Conservation (phyloP, 2,888 invertebrate genomes). For the Drosophila helvetica region DNA sequence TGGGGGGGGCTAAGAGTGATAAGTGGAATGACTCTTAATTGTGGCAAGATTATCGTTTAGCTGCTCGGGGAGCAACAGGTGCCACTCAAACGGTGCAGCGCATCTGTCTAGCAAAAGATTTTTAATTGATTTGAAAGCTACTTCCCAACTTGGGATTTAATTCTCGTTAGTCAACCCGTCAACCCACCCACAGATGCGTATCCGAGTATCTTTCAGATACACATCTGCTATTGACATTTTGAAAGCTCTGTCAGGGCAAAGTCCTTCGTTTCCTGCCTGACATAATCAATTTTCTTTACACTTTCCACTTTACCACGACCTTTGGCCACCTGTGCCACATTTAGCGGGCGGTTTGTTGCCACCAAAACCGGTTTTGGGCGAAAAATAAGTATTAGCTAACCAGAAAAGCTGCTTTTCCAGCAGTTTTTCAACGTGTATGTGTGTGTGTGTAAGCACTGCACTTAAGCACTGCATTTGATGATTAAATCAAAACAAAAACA, state of each 20-base stretch:
- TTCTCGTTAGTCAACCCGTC: neutral
- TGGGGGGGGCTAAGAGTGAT: constrained; percentile 26
- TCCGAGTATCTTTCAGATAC: neutral
- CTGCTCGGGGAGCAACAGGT: constrained; percentile 3
- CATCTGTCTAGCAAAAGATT: constrained; percentile 6
- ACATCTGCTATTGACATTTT: constrained; percentile 44
- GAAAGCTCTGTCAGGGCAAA: constrained; percentile 18
- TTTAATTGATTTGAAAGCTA: constrained; percentile 34
- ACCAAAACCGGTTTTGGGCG: neutral
- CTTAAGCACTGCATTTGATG: neutral
- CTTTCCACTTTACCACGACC: constrained; percentile 21
- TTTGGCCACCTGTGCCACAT: constrained; percentile 25
- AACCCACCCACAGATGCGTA: no score
- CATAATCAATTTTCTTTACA: constrained; percentile 36
- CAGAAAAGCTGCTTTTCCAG: neutral
- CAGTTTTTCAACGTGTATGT: neutral
- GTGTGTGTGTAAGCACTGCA: no score
- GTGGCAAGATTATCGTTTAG: constrained; percentile 9
- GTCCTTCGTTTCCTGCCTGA: constrained; percentile 15
- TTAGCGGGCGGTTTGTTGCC: neutral
- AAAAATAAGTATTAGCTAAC: neutral
- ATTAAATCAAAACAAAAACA: neutral
- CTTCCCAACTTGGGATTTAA: neutral
- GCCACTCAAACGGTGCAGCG: constrained; percentile 27
- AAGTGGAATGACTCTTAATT: constrained; percentile 38